Base-by-base conservation (phyloP, 2,113 vertebrate genomes). In the Motacilla alba region DNA sequence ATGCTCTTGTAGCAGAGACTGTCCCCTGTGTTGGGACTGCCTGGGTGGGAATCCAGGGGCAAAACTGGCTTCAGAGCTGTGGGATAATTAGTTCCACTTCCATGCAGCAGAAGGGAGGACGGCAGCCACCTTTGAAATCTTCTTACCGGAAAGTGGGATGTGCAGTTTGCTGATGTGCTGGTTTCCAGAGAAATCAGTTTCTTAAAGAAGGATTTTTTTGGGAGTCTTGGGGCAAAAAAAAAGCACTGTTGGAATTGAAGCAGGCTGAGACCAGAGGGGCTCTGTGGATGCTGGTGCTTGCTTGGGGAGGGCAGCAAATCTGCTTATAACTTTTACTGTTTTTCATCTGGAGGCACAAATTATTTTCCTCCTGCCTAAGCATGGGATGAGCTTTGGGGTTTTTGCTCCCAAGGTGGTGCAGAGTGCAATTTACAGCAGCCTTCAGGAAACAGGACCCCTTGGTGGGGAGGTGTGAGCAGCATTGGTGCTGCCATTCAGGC, bases 121-220 rank as follows among this genome's bases (percentile, higher is more conserved):
- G 18, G 55, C 68, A 37, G 44, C 77, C 3, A 6, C 63, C 77
- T 91, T 79, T 67, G 86, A 84, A 87, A 85, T 68, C 74, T 39
- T 72, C 37, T 49, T 59, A 49, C 47, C 49, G 33, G 67, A 33
- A 94, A 79, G 58, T 39, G 70, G 66, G 62, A 44, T 49, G 66
- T 37, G 58, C 74, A 33, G 70, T 84, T 92, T 56, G 52, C 64
- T 87, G 83, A 64, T 74, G 76, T 41, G 73, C 73, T 94, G 14
- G 44, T 82, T 95, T 76, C 66, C 24, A 23, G 76, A 41, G 44
- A 84, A 87, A 86, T 47, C 30, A 39, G 59, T 41, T 56, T 66
- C 68, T 82, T 2, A 3, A 24, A 76, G 49, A 69, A 23, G 37
- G 53, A 37, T 76, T 64, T 79, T 87, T 53, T 6, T 4, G 7